Evolutionary conservation across 2,797 vertebrate species (phyloP).

Genomic region (Gymnopithys bicolor): DNA sequence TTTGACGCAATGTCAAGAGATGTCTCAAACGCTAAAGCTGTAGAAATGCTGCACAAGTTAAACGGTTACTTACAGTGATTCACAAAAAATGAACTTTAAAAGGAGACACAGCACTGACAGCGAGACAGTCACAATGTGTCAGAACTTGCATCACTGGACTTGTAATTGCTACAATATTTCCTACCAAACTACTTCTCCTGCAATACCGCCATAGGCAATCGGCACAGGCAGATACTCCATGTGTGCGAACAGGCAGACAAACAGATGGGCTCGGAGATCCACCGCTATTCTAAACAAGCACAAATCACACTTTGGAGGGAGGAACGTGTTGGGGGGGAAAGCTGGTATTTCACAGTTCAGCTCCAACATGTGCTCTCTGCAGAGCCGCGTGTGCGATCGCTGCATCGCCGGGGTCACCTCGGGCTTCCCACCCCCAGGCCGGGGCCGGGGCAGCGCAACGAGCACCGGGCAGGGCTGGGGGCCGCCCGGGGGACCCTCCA

Average conservation of each 20-base stretch:
- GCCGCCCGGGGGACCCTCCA: too few relatives aligned
- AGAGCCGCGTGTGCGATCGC: neutral
- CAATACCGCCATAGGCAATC: neutral
- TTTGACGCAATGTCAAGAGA: slow-evolving; percentile 14
- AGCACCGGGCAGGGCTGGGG: too few relatives aligned
- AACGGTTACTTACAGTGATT: neutral
- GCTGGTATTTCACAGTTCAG: neutral
- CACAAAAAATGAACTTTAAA: slow-evolving; percentile 3
- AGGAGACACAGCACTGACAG: neutral
- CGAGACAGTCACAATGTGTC: neutral
- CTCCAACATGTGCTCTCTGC: neutral
- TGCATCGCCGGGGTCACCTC: accelerated
- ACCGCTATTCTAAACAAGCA: neutral
- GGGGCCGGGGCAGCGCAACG: too few relatives aligned
- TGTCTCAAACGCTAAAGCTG: neutral
- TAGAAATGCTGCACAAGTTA: neutral
- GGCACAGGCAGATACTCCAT: neutral
- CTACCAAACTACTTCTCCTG: neutral
- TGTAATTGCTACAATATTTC: slow-evolving; percentile 36
- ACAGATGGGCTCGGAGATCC: slow-evolving; percentile 6
- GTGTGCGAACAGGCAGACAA: neutral
- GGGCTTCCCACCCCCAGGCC: too few relatives aligned
- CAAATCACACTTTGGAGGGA: neutral
- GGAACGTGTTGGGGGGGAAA: neutral
- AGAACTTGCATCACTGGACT: slow-evolving; percentile 39